Base-by-base conservation (phyloP, 1,140 invertebrate species). In the Leptonema lineaticorne region DNA sequence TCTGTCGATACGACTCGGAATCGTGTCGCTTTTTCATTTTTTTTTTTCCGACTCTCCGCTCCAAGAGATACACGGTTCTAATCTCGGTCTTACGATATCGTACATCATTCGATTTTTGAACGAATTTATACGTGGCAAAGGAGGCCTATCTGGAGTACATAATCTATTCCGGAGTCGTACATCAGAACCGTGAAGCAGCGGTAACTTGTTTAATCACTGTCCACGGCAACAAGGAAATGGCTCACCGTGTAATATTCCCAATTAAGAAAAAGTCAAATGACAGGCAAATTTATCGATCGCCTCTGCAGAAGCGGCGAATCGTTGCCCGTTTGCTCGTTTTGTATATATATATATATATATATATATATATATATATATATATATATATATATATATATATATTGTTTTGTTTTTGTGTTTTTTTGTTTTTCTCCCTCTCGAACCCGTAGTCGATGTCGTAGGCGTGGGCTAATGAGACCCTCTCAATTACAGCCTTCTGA, bases 191-290 rank as follows among this genome's bases (percentile, higher is more conserved):
- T 20, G 5, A 26, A n/a, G 11, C 53, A 18, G n/a, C 14, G n/a
- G n/a, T 29, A 59, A 16, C 30, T 56, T 67, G 14, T 69, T 65
- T 69, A 41, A 67, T 70, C 59, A 63, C 28, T 67, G 58, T 67
- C 63, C 20, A 30, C 28, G 20, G 41, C 63, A 58, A n/a, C 48
- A 20, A 64, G 53, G 69, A 67, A 68, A 60, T 24, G 28, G 56
- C 20, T 3, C 18, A 20, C 53, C 20, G 62, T 63, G 69, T 68
- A 64, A 68, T 59, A 41, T 63, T 57, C 48, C 50, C 69, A 67
- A 68, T 71, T 71, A 71, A 71, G 50, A 71, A 71, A 71, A 71
- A 71, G 33, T 67, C 33, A 24, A 68, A 59, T 67, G 69, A 71
- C 69, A 64, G 62, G 60, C 37, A 53, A 59, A 71, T 71, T 68